Percentiles rank a stretch among this genome's conserved stretches.
phyloP scores from a whole-genome alignment of 2,113 vertebrate genomes.

The Miniopterus natalensis region DNA sequence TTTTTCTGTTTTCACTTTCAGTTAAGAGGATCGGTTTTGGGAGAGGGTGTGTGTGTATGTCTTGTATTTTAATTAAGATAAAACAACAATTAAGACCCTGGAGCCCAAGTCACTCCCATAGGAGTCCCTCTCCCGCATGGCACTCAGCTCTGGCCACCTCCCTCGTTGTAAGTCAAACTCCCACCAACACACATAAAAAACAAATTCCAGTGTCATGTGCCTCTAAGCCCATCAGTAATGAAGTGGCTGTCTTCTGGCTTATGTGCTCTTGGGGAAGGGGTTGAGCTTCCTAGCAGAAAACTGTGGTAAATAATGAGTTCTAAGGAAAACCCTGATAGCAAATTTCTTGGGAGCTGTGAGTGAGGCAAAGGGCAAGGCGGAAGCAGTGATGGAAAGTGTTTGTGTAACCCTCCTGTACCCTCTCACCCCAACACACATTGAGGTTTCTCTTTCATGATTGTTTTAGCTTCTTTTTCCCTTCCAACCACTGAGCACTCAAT shows the following conservation, averaged over 20 bases:
- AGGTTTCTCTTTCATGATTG: constrained; percentile 76
- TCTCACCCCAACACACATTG: constrained; percentile 25
- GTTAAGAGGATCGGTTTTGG: constrained; percentile 14
- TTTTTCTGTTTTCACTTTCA: constrained; percentile 60
- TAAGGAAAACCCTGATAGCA: constrained; percentile 13
- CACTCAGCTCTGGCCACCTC: background rate
- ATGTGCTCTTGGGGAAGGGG: background rate
- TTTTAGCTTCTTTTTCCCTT: constrained; percentile 71
- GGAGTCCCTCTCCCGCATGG: background rate
- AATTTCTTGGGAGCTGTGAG: background rate
- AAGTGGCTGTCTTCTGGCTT: background rate
- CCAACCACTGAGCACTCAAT: constrained; percentile 74
- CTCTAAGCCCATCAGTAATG: background rate
- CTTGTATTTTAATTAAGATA: constrained; percentile 54
- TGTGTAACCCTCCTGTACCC: background rate
- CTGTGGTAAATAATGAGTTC: background rate
- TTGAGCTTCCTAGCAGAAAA: constrained; percentile 24
- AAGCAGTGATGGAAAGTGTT: constrained; percentile 33
- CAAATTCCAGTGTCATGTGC: background rate
- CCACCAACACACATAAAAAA: constrained; percentile 20
- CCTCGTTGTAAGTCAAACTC: background rate
- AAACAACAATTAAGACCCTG: constrained; percentile 28
- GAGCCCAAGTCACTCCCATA: background rate
- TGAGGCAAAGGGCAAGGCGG: background rate
- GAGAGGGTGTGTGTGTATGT: background rate